phyloP scores from a whole-genome alignment of 1,140 invertebrate genomes.

The Bombus superbus region DNA sequence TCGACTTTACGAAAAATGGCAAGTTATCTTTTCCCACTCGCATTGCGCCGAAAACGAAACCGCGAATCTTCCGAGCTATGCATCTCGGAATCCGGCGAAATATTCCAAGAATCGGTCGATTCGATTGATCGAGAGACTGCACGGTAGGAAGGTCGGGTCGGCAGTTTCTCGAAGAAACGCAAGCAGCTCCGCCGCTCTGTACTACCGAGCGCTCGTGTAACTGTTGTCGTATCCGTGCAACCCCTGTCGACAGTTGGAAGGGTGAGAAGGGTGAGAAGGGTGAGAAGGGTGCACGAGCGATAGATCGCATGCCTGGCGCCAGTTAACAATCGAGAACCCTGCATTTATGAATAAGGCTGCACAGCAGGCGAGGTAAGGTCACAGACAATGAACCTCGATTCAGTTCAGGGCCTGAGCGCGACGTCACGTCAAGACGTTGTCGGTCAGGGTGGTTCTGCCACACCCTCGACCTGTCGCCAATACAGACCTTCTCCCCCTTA shows the following conservation, averaged over 20 bases:
- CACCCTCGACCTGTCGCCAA: constrained; percentile 8
- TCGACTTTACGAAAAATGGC: too few species aligned
- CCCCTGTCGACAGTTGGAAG: neutral
- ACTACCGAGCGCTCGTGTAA: neutral
- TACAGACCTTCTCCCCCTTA: neutral
- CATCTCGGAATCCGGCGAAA: too few species aligned
- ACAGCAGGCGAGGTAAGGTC: constrained; percentile 62
- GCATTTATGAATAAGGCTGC: constrained; percentile 68
- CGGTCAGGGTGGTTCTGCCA: constrained; percentile 46
- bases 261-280: neutral
- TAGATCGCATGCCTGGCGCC: constrained; percentile 61
- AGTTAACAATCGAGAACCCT: constrained; percentile 67
- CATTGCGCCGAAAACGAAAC: too few species aligned
- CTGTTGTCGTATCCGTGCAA: neutral
- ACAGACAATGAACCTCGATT: constrained; percentile 71
- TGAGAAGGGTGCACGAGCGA: constrained; percentile 11
- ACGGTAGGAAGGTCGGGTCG: too few species aligned
- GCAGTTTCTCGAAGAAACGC: too few species aligned
- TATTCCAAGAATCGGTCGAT: too few species aligned
- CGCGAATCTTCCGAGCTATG: too few species aligned
- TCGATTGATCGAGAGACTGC: too few species aligned
- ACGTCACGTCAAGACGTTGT: constrained; percentile 27
- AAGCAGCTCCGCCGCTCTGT: too few species aligned
- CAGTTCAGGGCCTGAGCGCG: constrained; percentile 67
- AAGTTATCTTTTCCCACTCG: too few species aligned